Base-by-base conservation (phyloP, 2,113 vertebrate genomes). In the Asarcornis scutulata region DNA sequence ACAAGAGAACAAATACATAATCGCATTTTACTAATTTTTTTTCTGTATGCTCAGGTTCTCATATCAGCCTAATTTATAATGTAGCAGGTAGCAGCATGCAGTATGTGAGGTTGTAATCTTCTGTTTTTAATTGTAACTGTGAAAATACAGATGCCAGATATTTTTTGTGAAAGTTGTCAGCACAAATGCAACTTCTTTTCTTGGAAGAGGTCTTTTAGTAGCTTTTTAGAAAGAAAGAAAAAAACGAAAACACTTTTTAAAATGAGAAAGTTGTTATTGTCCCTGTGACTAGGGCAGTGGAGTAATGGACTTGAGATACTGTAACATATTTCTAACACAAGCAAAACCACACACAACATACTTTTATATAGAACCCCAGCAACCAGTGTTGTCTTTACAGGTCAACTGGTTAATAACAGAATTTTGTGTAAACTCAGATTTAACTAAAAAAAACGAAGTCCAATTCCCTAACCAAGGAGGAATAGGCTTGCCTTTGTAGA, bases 381-480 rank as follows among this genome's bases (percentile, higher is more conserved):
- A 91, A 63, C 89, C 59, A 63, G 26, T 75, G 40, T 72, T 32
- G 21, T 58, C 73, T 88, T 90, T 56, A 71, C 58, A 60, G 36
- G 84, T 96, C 46, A 82, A 7, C 34, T 77, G 50, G 8, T 86
- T 84, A 48, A 53, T 83, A 87, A 83, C 64, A 75, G 34, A 63
- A 36, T 76, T 88, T 53, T 84, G 8, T 79, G 42, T 83, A 31
- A 55, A 44, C 36, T 92, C 38, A 26, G 63, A 83, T 78, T 68
- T 86, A 72, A 72, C 81, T 93, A 53, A 50, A 42, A 94, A 90
- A 90, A 46, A 31, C 46, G 21, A 64, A 36, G 50, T 79, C 11
- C 26, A 46, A 20, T 42, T 93, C 69, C 48, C 40, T 91, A 95
- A n/a, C 46, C n/a, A 72, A 89, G 80, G 90, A 95, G 90, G 68